Percentiles rank a stretch among this genome's conserved stretches.
These are phyloP conservation scores for Hippoglossus stenolepis DNA, from an alignment of 2,113 vertebrate species.

Conservation along the genomic window DNA sequence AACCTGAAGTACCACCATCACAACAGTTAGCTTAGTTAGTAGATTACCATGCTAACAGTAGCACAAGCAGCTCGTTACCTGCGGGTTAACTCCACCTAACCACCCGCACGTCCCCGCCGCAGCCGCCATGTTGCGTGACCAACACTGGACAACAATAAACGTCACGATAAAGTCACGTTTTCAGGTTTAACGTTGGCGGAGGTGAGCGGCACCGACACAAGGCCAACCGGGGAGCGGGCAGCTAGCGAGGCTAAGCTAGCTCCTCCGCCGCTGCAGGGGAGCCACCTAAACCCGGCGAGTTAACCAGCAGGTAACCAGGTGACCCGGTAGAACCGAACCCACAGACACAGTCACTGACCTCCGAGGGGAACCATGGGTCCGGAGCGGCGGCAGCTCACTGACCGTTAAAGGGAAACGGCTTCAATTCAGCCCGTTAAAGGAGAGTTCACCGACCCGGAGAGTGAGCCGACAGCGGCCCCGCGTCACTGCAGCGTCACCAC, in stretches of 20 bases:
- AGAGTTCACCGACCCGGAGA: neutral
- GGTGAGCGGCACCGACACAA: slow-evolving; percentile 30
- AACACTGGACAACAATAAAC: neutral
- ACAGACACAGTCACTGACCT: neutral
- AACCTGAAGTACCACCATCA: neutral
- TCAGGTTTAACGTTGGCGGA: slow-evolving; percentile 5
- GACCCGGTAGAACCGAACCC: neutral
- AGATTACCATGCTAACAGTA: slow-evolving; percentile 3
- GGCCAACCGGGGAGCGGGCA: neutral
- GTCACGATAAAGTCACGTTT: neutral
- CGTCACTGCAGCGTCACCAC: neutral
- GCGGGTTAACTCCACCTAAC: neutral
- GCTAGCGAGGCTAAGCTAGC: slow-evolving; percentile 65
- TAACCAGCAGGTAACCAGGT: neutral
- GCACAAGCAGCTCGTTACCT: neutral
- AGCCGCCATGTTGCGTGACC: neutral
- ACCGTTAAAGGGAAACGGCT: slow-evolving; percentile 56
- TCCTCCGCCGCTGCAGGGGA: neutral
- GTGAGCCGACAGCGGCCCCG: slow-evolving; percentile 31
- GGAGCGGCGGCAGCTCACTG: neutral
- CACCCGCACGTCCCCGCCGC: too few relatives aligned
- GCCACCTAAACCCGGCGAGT: accelerated
- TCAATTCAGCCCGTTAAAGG: slow-evolving; percentile 58
- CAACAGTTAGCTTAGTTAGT: neutral
- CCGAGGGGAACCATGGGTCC: neutral